Evolutionary conservation across 2,113 vertebrate genomes (phyloP), one percentile per base, ranked within the genome.

Genomic region (Parus major): DNA sequence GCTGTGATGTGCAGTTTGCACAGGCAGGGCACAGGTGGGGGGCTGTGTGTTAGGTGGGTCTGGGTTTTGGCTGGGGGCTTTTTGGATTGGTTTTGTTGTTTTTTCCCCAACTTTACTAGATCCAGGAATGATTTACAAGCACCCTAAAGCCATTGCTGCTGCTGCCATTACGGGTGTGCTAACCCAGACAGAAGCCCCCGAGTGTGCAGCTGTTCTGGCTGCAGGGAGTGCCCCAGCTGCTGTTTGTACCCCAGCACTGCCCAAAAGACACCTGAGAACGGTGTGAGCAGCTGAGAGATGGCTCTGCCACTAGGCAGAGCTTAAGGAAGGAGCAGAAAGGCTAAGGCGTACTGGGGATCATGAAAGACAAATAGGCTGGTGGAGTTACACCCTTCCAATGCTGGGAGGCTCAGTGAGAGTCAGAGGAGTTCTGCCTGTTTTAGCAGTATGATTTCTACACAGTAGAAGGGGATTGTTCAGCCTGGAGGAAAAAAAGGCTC

Each of bases 231-330:
- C 13, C 44, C 2, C 23, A 23, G 14, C 18, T 29, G 24, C 23
- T 10, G 3, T 1, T 5, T 8, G 10, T 3, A 9, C 16, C 21
- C 2, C 8, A 39, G 42, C 7, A 7, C 15, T 5, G 12, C 5
- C 1, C 18, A 5, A 28, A 18, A 4, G 20, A 5, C 24, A 15
- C 39, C 59, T 9, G 24, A 1, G 1, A 2, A 11, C 0, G 0
- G 10, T 7, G 46, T 5, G 31, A 52, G 31, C 66, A 7, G 15
- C 5, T 10, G 36, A 52, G 36, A 3, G 10, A 36, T 3, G 16
- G 36, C 36, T 36, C 36, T 25, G 36, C 4, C 21, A 39, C 36
- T 5, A 2, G 8, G 13, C 81, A 33, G 17, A 36, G 47, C 18
- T n/a, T 10, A 6, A 39, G 18, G 23, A 47, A 28, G 6, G 5